Percentiles rank a stretch among this genome's conserved stretches.
Evolutionary conservation across 2,113 vertebrate genomes (phyloP).

Genomic region (Helogale parvula): DNA sequence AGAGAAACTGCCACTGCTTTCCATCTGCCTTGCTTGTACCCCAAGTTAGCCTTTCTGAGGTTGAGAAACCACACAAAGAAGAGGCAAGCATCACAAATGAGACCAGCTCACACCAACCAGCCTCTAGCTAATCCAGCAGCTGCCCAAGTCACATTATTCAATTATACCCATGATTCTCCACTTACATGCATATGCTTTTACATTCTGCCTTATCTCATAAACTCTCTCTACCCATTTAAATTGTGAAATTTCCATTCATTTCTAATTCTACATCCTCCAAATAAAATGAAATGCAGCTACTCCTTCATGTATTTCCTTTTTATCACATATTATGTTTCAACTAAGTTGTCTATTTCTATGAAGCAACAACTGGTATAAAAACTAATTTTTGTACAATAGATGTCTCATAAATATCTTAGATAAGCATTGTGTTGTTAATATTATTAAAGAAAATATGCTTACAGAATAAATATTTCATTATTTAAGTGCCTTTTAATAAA

Average conservation of each 20-base stretch:
- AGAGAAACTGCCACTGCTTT: neutral
- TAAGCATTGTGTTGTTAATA: neutral
- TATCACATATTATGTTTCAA: neutral
- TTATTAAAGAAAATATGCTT: neutral
- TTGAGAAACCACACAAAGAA: neutral
- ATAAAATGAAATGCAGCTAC: neutral
- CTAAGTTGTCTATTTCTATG: neutral
- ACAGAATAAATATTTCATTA: neutral
- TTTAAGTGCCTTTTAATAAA: neutral
- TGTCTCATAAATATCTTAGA: neutral
- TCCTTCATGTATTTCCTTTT: neutral
- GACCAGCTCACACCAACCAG: neutral
- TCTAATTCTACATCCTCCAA: neutral
- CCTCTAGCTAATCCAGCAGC: neutral
- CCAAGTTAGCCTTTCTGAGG: neutral
- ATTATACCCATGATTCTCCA: neutral
- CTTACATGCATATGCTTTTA: neutral
- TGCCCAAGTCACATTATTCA: neutral
- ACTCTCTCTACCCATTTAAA: neutral
- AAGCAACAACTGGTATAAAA: neutral
- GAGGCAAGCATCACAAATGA: neutral
- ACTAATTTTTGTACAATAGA: neutral
- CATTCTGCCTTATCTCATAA: neutral
- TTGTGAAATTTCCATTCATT: neutral
- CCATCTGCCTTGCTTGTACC: neutral